These are phyloP conservation scores for Cyclura pinguis DNA, from an alignment of 2,797 vertebrate genomes.

Conservation along the genomic window DNA sequence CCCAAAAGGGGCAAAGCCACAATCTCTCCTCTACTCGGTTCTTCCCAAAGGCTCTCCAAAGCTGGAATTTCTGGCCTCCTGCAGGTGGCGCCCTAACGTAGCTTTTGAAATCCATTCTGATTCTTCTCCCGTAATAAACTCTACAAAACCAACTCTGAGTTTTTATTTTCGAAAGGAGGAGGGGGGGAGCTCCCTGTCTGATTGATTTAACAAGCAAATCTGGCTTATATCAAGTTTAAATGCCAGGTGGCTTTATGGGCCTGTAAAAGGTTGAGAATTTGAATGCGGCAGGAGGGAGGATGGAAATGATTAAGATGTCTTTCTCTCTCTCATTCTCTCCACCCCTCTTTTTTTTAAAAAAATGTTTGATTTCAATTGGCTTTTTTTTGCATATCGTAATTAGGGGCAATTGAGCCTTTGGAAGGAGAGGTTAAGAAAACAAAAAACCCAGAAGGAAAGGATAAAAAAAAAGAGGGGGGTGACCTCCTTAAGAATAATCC, in stretches of 20 bases:
- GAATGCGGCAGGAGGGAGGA: conserved; percentile 31
- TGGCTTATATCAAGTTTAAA: conserved; percentile 68
- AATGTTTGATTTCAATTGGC: conserved; percentile 39
- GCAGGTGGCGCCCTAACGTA: conserved; percentile 84
- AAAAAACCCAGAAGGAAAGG: not conserved
- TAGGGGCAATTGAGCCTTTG: conserved; percentile 16
- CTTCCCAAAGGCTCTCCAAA: conserved; percentile 5
- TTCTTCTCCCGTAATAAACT: not conserved
- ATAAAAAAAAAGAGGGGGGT: not conserved
- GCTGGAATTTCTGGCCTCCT: conserved; percentile 75
- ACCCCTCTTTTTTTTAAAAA: not conserved
- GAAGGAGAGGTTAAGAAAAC: not conserved
- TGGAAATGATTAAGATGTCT: conserved; percentile 29
- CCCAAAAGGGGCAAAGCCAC: not conserved
- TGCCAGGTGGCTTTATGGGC: conserved; percentile 66
- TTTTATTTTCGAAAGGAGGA: not conserved
- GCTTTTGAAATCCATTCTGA: conserved; percentile 74
- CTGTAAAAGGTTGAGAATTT: conserved; percentile 68
- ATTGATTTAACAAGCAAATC: conserved; percentile 66
- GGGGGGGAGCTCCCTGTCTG: conserved; percentile 31
- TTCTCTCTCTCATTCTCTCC: not conserved
- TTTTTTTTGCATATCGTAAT: not conserved
- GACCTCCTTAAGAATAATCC: conserved; percentile 4
- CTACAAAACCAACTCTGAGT: too few relatives aligned
- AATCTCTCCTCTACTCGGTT: not conserved